Base-by-base conservation (phyloP, 2,797 vertebrate species). In the Eptatretus atami region DNA sequence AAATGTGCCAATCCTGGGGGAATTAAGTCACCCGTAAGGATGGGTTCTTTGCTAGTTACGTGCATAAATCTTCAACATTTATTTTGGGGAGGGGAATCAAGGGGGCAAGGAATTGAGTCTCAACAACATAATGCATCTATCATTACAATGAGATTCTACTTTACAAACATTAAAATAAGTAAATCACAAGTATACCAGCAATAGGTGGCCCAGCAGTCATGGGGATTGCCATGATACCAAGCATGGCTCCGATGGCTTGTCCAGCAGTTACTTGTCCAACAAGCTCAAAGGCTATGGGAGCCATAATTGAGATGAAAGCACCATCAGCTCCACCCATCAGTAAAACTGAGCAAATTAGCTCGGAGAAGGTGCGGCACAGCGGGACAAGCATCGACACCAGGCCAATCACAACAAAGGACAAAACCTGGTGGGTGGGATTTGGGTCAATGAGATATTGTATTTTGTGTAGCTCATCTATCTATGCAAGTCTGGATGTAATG, bases 321-420 rank as follows among this genome's bases (percentile, higher is more conserved):
- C 90, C 90, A 1, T 98, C 90, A 52, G 93, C 95, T 65, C 95
- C 71, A 11, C 90, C 90, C 90, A 98, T 94, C 66, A 94, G 71
- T 67, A 98, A 79, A 68, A 87, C 95, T 53, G 94, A 86, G 1
- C 79, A 82, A 1, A 94, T 79, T 60, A 98, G 80, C 10, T 77
- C 79, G 1, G 79, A 81, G 1, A 95, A 95, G 67, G 75, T 53
- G 0, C 73, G 13, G 67, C 86, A 98, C 68, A 93, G 67, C 1
- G 90, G 88, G 65, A 95, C 86, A 88, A 94, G 86, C 83, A 88
- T 92, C 52, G 90, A 93, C 87, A 93, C 87, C 70, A 94, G 19
- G 15, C 87, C 88, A 3, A 98, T 93, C 65, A 88, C 78, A 44
- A 86, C 68, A 73, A 98, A 95, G 2, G 90, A 98, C 2, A 78